Base-by-base conservation (phyloP, 2,113 vertebrate species). In the Petrocephalus microphthalmus region DNA sequence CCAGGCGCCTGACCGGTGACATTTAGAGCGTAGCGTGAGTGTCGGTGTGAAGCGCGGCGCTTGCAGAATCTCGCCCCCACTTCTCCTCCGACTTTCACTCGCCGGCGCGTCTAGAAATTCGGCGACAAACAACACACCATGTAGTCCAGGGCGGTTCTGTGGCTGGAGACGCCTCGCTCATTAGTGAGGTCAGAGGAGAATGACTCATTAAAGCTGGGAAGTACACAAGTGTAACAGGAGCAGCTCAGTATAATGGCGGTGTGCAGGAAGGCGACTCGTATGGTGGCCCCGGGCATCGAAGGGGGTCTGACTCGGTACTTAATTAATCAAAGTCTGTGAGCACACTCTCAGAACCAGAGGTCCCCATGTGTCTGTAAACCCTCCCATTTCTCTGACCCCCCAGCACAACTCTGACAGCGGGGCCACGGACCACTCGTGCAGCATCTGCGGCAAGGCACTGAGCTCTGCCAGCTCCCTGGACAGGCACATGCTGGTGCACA, bases 401-500 rank as follows among this genome's bases (percentile, higher is more conserved):
- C 94, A 99, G 98, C 98, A 99, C 94, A 99, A 99, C 92, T 96
- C 97, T 0, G 98, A 99, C 95, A 95, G 95, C 15, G 98, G 98
- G 87, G 97, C 96, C 20, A 96, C 96, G 2, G 98, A 98, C 91
- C 98, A 99, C 94, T 97, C 97, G 25, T 99, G 98, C 95, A 99
- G 98, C 94, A 98, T 99, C 95, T 99, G 98, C 29, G 97, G 97
- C 90, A 99, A 99, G 93, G 97, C 98, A 7, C 94, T 99, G 93
- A 99, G 98, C 94, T 99, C 98, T 0, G 98, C 98, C 57, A 99
- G 98, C 91, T 99, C 98, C 78, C 96, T 99, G 87, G 98, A 99
- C 94, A 94, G 98, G 85, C 98, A 99, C 96, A 99, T 99, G 98
- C 94, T 99, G 94, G 98, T 99, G 22, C 98, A 99, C 95, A 99